Percentiles rank a stretch among this genome's conserved stretches.
Conservation (phyloP, 2,888 invertebrate species). For the Nephrotoma guestfalica region DNA sequence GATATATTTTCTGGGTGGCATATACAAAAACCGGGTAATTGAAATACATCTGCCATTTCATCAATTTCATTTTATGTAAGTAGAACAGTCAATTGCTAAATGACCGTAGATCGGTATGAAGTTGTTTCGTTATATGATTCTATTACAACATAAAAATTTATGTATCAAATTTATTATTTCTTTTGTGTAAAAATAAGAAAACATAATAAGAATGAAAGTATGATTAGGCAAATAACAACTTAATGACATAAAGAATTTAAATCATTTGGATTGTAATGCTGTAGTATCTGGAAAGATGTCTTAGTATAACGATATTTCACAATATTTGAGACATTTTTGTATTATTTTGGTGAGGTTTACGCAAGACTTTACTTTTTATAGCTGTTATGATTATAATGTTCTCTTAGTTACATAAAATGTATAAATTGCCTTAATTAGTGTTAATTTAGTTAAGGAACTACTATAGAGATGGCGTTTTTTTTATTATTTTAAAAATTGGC, state of each 20-base stretch:
- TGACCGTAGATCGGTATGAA: not conserved
- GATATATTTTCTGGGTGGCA: not conserved
- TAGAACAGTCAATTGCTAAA: not conserved
- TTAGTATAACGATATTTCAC: not conserved
- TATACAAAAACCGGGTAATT: not conserved
- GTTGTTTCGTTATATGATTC: not conserved
- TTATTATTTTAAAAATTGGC: too few species aligned
- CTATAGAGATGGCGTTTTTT: too few species aligned
- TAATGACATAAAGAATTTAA: not conserved
- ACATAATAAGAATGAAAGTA: not conserved
- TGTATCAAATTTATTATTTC: not conserved
- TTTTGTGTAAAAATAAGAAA: not conserved
- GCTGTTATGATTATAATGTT: too few species aligned
- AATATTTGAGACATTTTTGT: too few species aligned
- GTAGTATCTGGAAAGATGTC: not conserved
- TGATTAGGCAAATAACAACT: not conserved
- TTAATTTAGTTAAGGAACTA: too few species aligned
- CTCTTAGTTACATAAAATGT: too few species aligned
- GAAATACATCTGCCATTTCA: not conserved
- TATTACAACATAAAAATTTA: not conserved
- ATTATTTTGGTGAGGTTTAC: too few species aligned
- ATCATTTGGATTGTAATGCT: not conserved
- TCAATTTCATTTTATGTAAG: not conserved
- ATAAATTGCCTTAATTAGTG: too few species aligned
- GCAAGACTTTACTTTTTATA: too few species aligned